phyloP scores from a whole-genome alignment of 2,888 invertebrate genomes.

The Tromatobia lineatoria region DNA sequence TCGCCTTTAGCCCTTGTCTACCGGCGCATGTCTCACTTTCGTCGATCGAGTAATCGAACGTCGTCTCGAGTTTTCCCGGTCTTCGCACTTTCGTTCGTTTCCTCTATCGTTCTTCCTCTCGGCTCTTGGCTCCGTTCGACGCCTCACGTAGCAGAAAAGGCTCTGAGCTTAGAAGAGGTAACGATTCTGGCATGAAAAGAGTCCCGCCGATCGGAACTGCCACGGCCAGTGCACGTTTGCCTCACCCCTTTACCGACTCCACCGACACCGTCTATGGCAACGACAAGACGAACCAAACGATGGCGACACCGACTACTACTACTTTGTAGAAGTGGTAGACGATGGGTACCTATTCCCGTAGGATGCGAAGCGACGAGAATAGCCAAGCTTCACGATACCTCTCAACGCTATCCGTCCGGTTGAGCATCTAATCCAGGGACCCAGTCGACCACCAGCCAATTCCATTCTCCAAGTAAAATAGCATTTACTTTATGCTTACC shows the following conservation, averaged over 20 bases:
- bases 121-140: slow-evolving; percentile 20
- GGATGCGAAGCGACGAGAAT: slow-evolving; percentile 59
- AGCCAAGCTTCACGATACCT: slow-evolving; percentile 63
- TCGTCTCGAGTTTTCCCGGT: slow-evolving; percentile 62
- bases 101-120: slow-evolving; percentile 3
- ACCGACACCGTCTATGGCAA: slow-evolving; percentile 47
- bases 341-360: slow-evolving; percentile 53
- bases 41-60: slow-evolving; percentile 66
- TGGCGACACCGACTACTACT: slow-evolving; percentile 10
- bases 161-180: slow-evolving; percentile 38
- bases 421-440: slow-evolving; percentile 52
- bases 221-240: slow-evolving; percentile 38
- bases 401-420: slow-evolving; percentile 37
- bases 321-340: neutral
- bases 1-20: slow-evolving; percentile 38
- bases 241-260: slow-evolving; percentile 22
- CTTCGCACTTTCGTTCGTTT: slow-evolving; percentile 51
- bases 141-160: slow-evolving; percentile 55
- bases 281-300: slow-evolving; percentile 45
- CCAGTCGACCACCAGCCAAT: slow-evolving; percentile 44
- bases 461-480: slow-evolving; percentile 52
- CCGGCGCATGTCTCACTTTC: slow-evolving; percentile 38
- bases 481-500: slow-evolving; percentile 61
- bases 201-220: slow-evolving; percentile 55
- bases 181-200: slow-evolving; percentile 62